These are phyloP conservation scores for Mungos mungo DNA, from an alignment of 2,113 vertebrate genomes.

Conservation along the genomic window DNA sequence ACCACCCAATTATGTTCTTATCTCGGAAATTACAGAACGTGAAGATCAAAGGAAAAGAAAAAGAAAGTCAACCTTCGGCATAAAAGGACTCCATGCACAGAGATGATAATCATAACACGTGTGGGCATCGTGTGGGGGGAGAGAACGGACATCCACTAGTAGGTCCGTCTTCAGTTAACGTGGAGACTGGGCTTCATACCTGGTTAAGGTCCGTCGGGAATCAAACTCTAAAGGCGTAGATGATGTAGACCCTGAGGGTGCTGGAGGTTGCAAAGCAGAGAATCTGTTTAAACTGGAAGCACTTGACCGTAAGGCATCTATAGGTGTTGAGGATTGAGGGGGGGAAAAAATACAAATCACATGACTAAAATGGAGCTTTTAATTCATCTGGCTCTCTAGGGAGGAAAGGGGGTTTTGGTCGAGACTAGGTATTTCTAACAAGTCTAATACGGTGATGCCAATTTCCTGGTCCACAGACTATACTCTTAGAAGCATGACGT, in stretches of 20 bases:
- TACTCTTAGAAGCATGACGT: not conserved
- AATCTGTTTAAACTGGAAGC: constrained; percentile 95
- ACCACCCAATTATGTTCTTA: not conserved
- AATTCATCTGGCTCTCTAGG: not conserved
- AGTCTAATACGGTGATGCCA: not conserved
- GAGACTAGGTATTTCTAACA: not conserved
- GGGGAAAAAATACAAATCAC: constrained; percentile 47
- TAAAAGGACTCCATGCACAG: not conserved
- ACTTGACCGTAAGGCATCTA: constrained; percentile 92
- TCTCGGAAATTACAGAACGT: not conserved
- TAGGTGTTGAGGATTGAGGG: constrained; percentile 57
- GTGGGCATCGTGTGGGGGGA: not conserved
- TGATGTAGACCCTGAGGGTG: constrained; percentile 84
- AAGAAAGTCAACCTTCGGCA: not conserved
- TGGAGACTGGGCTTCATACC: constrained; percentile 82
- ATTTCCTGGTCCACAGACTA: not conserved
- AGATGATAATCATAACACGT: not conserved
- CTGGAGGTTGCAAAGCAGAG: constrained; percentile 94
- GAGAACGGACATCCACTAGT: not conserved
- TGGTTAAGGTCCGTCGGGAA: constrained; percentile 90
- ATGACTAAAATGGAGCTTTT: constrained; percentile 38
- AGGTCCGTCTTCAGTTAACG: not conserved
- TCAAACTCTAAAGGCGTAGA: constrained; percentile 90
- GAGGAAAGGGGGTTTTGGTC: not conserved
- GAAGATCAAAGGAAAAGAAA: not conserved